Base-by-base conservation (phyloP, 2,797 vertebrate genomes). In the Hippoglossus hippoglossus region DNA sequence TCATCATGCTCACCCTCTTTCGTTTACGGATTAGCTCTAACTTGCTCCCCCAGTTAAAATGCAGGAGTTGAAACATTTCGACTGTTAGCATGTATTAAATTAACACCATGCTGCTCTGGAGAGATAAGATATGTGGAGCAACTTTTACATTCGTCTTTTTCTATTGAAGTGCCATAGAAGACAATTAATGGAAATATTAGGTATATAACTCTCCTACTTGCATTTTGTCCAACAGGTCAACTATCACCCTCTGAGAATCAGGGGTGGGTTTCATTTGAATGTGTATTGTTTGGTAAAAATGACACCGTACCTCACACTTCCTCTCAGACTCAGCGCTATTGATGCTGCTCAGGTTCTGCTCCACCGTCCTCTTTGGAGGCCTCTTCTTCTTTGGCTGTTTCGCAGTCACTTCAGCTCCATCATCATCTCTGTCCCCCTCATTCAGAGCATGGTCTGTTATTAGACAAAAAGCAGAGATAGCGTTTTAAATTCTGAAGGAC, bases 271-370 rank as follows among this genome's bases (percentile, higher is more conserved):
- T 51, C 2, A 51, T 51, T 22, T 22, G 21, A 12, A 24, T 51
- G 21, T 46, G 36, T 39, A 39, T 39, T 39, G 36, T 39, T 13
- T 12, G 36, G 9, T 5, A 21, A 22, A 39, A 39, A 15, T 16
- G 19, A 22, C 10, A 41, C 58, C 84, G 69, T 82, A 98, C 98
- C 95, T 96, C 93, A 79, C 91, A 93, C 75, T 92, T 95, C 70
- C 92, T 94, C 75, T 95, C 95, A 0, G 93, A 89, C 62, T 96
- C 95, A 0, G 95, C 74, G 5, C 93, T 82, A 0, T 96, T 97
- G 89, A 99, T 96, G 90, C 96, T 98, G 77, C 88, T 94, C 74
- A 97, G 60, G 78, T 98, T 98, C 78, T 95, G 93, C 84, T 98
- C 97, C 0, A 99, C 96, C 0, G 97, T 99, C 89, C 89, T 98